Evolutionary conservation across 2,113 vertebrate species (phyloP), one percentile per base, ranked within the genome.

Genomic region (Patagioenas fasciata): DNA sequence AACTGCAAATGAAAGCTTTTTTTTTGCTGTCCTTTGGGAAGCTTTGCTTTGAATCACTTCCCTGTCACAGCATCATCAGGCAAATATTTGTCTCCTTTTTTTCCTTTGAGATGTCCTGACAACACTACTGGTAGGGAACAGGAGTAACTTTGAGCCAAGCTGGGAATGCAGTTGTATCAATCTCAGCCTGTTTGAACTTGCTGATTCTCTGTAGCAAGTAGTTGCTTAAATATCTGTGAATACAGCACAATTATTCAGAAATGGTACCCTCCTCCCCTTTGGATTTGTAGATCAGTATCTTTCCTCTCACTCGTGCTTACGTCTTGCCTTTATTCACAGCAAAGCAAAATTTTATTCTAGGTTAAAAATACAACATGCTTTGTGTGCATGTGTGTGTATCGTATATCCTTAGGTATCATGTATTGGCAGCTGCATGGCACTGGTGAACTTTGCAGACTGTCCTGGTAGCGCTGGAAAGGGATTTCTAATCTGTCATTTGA

Each of bases 151-250:
- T 8, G 15, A 87, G 73, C 83, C 64, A 38, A 56, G 79, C 80
- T 85, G 89, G 72, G 75, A 93, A 87, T 87, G 54, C 51, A 51
- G 91, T 94, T 95, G 16, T 90, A 88, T 89, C 88, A 86, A 88
- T 95, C 78, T 61, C 74, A 72, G 83, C 96, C 89, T 97, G 96
- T 96, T 93, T 28, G 80, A 92, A 94, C 96, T 95, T 96, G 97
- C 92, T 88, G 77, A 44, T 88, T 95, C 72, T 79, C 81, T 15
- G 5, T 74, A 78, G 71, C 29, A 65, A 72, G 72, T 69, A 69
- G 95, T 64, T 95, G 85, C 93, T 44, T 58, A 58, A 78, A 86
- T 88, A 67, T 51, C 72, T 67, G 78, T 88, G 96, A 92, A 95
- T 91, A 32, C 61, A 88, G 65, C 53, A 28, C 82, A 95, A 93